phyloP scores from a whole-genome alignment of 2,113 vertebrate genomes.

The Bufo bufo region DNA sequence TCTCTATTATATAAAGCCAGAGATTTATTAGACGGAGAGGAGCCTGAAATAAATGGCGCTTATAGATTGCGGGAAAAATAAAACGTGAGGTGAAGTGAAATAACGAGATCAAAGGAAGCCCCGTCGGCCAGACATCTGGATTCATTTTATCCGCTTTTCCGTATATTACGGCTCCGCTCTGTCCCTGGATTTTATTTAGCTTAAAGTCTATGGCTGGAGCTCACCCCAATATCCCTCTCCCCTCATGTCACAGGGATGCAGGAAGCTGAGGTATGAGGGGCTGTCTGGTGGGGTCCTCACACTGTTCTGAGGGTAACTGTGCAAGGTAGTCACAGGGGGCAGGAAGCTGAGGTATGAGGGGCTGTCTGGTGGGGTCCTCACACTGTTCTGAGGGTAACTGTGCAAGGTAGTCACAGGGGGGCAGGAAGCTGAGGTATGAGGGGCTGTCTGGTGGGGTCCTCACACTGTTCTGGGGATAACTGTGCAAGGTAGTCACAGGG shows the following conservation, averaged over 20 bases:
- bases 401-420: too few relatives aligned
- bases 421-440: too few relatives aligned
- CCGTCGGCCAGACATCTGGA: conserved; percentile 46
- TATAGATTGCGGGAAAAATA: conserved; percentile 25
- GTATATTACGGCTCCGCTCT: neutral
- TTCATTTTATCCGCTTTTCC: conserved; percentile 15
- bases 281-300: too few relatives aligned
- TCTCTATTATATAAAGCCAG: neutral
- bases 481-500: too few relatives aligned
- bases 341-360: too few relatives aligned
- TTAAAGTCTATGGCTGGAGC: neutral
- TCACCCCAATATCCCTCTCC: neutral
- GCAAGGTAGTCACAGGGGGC: too few relatives aligned
- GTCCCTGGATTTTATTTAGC: neutral
- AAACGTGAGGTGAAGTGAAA: conserved; percentile 45
- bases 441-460: too few relatives aligned
- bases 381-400: too few relatives aligned
- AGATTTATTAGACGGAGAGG: conserved; percentile 29
- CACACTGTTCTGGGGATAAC: too few relatives aligned
- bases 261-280: neutral
- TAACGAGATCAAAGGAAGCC: conserved; percentile 23
- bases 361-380: too few relatives aligned
- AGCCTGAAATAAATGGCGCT: conserved; percentile 34
- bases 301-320: too few relatives aligned
- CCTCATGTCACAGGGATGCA: neutral